phyloP scores from a whole-genome alignment of 2,113 vertebrate genomes.

The Emydocephalus ijimae region DNA sequence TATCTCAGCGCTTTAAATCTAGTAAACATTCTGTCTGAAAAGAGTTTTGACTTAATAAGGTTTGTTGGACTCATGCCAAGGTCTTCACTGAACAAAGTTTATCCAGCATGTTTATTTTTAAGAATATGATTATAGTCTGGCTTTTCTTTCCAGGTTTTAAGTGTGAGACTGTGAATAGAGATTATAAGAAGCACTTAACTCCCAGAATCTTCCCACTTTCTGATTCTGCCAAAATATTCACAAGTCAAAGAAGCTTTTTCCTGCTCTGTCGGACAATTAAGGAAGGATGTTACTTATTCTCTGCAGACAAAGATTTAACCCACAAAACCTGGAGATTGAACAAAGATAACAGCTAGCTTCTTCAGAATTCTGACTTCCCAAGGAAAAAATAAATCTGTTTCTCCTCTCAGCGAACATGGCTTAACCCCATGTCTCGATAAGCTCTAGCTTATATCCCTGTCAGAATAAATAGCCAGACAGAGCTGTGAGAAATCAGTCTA shows the following conservation, averaged over 20 bases:
- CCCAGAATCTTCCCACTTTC: background rate
- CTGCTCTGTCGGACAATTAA: background rate
- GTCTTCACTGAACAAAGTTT: conserved; percentile 26
- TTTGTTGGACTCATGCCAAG: conserved; percentile 15
- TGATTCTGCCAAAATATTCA: background rate
- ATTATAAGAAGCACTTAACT: background rate
- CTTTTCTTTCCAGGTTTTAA: conserved; percentile 13
- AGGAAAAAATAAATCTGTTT: background rate
- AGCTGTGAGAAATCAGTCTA: background rate
- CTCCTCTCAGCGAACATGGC: background rate
- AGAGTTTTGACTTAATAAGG: conserved; percentile 37
- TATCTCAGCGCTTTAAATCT: background rate
- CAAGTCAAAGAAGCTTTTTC: background rate
- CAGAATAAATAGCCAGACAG: background rate
- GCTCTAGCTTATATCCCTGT: background rate
- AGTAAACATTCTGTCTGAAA: conserved; percentile 1
- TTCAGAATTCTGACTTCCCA: background rate
- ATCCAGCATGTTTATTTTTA: conserved; percentile 23
- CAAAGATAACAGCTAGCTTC: background rate
- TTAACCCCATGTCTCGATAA: background rate
- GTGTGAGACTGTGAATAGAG: background rate
- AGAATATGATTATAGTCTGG: conserved; percentile 14
- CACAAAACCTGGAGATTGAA: background rate
- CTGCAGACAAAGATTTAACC: background rate
- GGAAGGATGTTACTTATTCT: background rate